These are phyloP conservation scores for Eleutherodactylus coqui DNA, from an alignment of 2,797 vertebrate genomes.

Conservation along the genomic window DNA sequence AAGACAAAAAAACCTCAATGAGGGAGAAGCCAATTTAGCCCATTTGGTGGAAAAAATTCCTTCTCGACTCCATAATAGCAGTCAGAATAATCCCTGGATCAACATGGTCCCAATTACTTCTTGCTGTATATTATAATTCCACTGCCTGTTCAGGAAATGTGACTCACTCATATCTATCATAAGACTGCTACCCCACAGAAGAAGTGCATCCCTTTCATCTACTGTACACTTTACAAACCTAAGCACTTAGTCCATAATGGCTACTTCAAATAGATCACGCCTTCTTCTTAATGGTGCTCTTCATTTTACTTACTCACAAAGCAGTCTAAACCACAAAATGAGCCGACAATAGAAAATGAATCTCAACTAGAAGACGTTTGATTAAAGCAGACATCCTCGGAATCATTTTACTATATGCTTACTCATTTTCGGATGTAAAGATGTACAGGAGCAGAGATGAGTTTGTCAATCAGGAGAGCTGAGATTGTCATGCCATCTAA, in stretches of 20 bases:
- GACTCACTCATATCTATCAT: neutral
- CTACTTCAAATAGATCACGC: constrained; percentile 6
- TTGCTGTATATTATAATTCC: neutral
- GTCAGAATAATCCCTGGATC: no score
- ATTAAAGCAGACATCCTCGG: neutral
- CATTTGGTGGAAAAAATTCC: no score
- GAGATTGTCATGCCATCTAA: neutral
- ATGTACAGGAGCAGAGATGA: neutral
- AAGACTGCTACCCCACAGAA: neutral
- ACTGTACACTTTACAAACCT: neutral
- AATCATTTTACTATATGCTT: neutral
- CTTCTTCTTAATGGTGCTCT: neutral
- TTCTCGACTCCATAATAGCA: no score
- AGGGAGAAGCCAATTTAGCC: no score
- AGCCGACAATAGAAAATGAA: neutral
- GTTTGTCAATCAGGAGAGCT: neutral
- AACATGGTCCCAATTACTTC: no score
- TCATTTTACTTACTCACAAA: constrained; percentile 23
- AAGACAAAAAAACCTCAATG: no score
- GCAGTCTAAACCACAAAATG: neutral
- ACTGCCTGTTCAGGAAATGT: neutral
- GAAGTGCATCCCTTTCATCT: neutral
- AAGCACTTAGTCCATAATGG: neutral
- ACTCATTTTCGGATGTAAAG: neutral
- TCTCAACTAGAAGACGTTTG: neutral